These are phyloP conservation scores for Athripsodes cinereus DNA, from an alignment of 2,888 invertebrate species.

Conservation along the genomic window DNA sequence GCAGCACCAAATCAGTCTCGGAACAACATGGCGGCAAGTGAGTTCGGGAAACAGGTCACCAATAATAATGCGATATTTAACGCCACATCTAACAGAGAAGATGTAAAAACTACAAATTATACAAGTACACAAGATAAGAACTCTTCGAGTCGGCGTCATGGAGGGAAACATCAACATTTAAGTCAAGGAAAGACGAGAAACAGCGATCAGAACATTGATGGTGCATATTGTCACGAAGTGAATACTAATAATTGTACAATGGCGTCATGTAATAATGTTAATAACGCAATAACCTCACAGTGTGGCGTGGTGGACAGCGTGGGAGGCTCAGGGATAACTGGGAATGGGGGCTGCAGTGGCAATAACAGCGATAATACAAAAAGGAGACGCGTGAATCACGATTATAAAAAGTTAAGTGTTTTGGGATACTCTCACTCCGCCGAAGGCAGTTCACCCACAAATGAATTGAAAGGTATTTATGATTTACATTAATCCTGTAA, in stretches of 20 bases:
- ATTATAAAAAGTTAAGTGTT: constrained; percentile 45
- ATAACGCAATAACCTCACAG: background rate
- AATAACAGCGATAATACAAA: constrained; percentile 44
- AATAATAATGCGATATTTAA: background rate
- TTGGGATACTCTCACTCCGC: constrained; percentile 34
- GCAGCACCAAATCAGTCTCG: background rate
- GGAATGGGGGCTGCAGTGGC: background rate
- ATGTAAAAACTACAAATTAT: too few species aligned
- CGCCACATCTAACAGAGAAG: too few species aligned
- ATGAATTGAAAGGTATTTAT: constrained; percentile 22
- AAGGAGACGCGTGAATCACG: constrained; percentile 44
- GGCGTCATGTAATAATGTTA: background rate
- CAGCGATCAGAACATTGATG: background rate
- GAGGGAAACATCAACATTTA: background rate
- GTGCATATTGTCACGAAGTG: background rate
- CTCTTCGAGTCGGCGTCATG: too few species aligned
- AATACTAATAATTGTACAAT: background rate
- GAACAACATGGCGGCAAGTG: background rate
- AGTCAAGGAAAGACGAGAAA: background rate
- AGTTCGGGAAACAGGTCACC: background rate
- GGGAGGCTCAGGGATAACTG: background rate
- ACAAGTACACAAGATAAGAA: too few species aligned
- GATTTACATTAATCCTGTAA: too few species aligned
- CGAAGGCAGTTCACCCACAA: constrained; percentile 12
- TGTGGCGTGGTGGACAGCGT: background rate